Evolutionary conservation across 2,888 invertebrate species (phyloP).

Genomic region (Stenodema calcarata): DNA sequence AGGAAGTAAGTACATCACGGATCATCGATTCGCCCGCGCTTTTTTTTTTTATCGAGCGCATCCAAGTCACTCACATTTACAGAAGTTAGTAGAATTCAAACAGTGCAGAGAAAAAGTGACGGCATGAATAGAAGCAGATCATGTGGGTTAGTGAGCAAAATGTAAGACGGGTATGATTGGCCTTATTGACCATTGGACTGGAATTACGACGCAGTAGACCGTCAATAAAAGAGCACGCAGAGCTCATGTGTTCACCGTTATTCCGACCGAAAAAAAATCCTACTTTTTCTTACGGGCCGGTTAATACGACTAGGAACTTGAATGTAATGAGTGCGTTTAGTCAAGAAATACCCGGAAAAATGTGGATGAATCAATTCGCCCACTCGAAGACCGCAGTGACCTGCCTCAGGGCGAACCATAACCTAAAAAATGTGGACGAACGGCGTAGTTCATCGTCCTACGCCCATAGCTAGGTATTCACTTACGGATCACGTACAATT

Average conservation of each 20-base stretch:
- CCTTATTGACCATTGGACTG: background rate
- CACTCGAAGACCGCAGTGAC: background rate
- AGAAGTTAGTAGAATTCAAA: background rate
- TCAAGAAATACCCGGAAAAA: background rate
- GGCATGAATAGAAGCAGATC: background rate
- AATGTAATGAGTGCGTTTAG: too few species aligned
- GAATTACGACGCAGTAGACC: background rate
- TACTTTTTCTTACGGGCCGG: too few species aligned
- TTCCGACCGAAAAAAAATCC: background rate
- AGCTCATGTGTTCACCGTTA: background rate
- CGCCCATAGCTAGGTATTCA: background rate
- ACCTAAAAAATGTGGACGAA: background rate
- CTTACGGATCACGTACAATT: too few species aligned
- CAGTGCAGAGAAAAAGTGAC: background rate
- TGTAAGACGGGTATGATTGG: background rate
- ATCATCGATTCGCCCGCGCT: background rate
- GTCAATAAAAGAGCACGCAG: background rate
- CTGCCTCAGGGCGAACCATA: background rate
- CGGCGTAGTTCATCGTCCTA: background rate
- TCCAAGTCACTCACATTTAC: background rate
- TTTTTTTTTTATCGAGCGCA: background rate
- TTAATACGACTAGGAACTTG: too few species aligned
- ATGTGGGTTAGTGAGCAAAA: background rate
- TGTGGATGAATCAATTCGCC: background rate
- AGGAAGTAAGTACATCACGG: background rate